Conservation (phyloP, 2,888 invertebrate species). For the Nemotelus nigrinus region DNA sequence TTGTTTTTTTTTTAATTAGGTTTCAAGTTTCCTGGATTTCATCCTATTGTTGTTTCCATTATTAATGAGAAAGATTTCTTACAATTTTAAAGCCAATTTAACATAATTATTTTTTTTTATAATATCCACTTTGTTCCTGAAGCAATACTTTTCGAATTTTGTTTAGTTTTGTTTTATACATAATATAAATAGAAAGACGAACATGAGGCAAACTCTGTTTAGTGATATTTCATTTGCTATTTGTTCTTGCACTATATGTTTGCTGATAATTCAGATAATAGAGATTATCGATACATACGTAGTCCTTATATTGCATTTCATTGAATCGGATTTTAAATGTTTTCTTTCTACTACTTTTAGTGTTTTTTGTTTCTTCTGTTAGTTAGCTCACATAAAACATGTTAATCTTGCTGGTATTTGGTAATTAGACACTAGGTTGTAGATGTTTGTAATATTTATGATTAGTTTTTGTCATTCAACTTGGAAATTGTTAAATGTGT, state of each 20-base stretch:
- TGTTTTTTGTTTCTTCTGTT: not conserved
- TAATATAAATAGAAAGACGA: slow-evolving; percentile 27
- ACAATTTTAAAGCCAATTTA: slow-evolving; percentile 22
- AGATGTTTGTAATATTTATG: slow-evolving; percentile 29
- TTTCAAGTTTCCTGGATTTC: slow-evolving; percentile 8
- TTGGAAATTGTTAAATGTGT: slow-evolving; percentile 26
- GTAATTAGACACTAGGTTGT: slow-evolving; percentile 16
- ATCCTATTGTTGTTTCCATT: not conserved
- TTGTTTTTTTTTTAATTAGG: slow-evolving; percentile 27
- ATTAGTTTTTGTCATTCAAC: slow-evolving; percentile 18
- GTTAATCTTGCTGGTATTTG: not conserved
- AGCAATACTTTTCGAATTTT: slow-evolving; percentile 22
- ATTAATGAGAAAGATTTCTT: slow-evolving; percentile 28
- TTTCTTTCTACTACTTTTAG: slow-evolving; percentile 15
- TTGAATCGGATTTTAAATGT: slow-evolving; percentile 24
- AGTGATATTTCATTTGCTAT: slow-evolving; percentile 12
- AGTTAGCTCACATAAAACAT: slow-evolving; percentile 15
- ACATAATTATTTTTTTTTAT: not conserved
- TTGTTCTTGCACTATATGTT: slow-evolving; percentile 15
- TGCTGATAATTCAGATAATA: slow-evolving; percentile 7
- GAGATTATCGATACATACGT: slow-evolving; percentile 27
- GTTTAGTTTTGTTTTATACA: not conserved
- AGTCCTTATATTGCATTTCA: slow-evolving; percentile 20
- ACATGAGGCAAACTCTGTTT: slow-evolving; percentile 36
- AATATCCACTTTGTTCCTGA: slow-evolving; percentile 13